Percentiles rank a stretch among this genome's conserved stretches.
Evolutionary conservation across 1,140 invertebrate genomes (phyloP).

Genomic region (Tetramorium alpestre): DNA sequence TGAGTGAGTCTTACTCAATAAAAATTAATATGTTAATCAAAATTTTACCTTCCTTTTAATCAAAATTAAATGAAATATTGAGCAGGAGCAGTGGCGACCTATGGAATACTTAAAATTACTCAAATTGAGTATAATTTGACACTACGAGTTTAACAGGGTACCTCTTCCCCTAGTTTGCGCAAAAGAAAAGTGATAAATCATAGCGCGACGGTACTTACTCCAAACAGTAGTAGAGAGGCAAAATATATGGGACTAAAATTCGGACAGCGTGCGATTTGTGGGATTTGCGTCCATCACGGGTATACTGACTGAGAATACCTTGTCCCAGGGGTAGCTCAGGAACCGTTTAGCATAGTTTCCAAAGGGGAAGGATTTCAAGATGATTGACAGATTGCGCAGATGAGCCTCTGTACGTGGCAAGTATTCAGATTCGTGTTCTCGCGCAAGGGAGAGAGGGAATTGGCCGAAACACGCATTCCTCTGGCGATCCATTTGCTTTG

Average conservation of each 20-base stretch:
- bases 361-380: conserved; percentile 19
- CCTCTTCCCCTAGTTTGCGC: neutral
- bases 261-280: neutral
- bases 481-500: conserved; percentile 78
- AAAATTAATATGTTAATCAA: no score
- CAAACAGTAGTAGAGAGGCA: neutral
- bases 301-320: conserved; percentile 9
- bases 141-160: neutral
- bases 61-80: no score
- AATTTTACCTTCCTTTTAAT: no score
- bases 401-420: conserved; percentile 6
- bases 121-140: no score
- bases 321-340: neutral
- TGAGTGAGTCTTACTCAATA: no score
- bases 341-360: conserved; percentile 46
- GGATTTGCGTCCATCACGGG: neutral
- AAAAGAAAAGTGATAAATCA: neutral
- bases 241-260: neutral
- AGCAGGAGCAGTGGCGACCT: no score
- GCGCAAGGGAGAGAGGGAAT: conserved; percentile 18
- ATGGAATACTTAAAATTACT: no score
- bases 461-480: conserved; percentile 68
- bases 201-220: neutral
- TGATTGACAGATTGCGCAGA: conserved; percentile 44
- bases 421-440: conserved; percentile 16